phyloP scores from a whole-genome alignment of 2,888 invertebrate species.

The Atethmia centrago region DNA sequence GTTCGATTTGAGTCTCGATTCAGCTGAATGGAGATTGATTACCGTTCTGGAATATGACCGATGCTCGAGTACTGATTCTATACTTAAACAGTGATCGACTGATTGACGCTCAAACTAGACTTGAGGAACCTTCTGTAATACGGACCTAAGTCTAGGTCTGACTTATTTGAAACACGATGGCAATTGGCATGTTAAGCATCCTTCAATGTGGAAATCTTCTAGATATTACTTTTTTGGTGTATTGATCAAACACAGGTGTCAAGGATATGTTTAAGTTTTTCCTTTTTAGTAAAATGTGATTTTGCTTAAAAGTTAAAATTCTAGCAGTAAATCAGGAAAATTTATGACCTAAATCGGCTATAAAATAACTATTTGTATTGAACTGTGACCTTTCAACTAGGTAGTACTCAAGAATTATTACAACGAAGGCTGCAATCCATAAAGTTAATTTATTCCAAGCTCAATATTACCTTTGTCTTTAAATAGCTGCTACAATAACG shows the following conservation, averaged over 20 bases:
- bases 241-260: conserved; percentile 9
- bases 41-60: no score
- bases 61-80: no score
- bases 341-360: conserved; percentile 4
- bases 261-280: neutral
- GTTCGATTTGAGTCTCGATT: no score
- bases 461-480: conserved; percentile 46
- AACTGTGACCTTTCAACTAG: conserved; percentile 46
- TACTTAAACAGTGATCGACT: no score
- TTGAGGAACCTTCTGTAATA: no score
- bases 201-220: conserved; percentile 13
- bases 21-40: no score
- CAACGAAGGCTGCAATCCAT: conserved; percentile 34
- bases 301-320: neutral
- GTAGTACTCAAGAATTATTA: conserved; percentile 44
- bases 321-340: conserved; percentile 13
- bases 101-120: no score
- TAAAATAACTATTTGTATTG: conserved; percentile 26
- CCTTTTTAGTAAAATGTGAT: neutral
- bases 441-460: conserved; percentile 41
- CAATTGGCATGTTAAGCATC: conserved; percentile 19
- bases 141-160: conserved; percentile 8
- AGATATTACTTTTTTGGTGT: conserved; percentile 1
- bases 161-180: conserved; percentile 4
- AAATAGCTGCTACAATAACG: conserved; percentile 36